Base-by-base conservation (phyloP, 2,797 vertebrate genomes). In the Liasis olivaceus region DNA sequence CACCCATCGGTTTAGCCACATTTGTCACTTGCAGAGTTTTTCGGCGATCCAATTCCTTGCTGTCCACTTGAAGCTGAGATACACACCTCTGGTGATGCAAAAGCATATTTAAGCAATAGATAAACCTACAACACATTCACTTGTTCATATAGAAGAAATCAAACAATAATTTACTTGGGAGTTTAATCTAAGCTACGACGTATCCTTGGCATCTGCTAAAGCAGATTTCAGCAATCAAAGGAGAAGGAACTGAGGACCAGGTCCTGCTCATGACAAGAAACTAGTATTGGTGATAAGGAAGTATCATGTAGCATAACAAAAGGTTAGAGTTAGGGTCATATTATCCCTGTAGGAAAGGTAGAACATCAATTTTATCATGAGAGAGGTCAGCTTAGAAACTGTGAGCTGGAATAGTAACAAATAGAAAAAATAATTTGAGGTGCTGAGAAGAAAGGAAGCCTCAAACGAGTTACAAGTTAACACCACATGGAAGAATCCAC, bases 41-140 rank as follows among this genome's bases (percentile, higher is more conserved):
- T 96, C 99, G 98, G 96, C 98, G 98, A 97, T 99, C 99, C 58
- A 99, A 98, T 11, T 98, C 98, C 96, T 96, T 98, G 96, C 98
- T 98, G 96, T 99, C 99, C 92, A 99, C 98, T 95, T 99, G 98
- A 31, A 98, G 97, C 0, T 97, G 98, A 96, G 98, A 98, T 0
- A 96, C 95, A 96, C 98, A 99, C 93, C 98, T 99, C 99, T 99
- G 95, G 89, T 94, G 93, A 93, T 0, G 22, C 17, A 88, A 94
- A 96, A 93, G 1, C 60, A 92, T 1, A 22, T 94, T 91, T 85
- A 91, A 31, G 56, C 14, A 81, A 64, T 87, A 92, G 89, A n/a
- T 3, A 90, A 56, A 42, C 20, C 13, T 36, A 58, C 6, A 66
- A 62, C 3, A 12, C 14, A 81, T 63, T 63, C 20, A 9, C 51